Evolutionary conservation across 2,888 invertebrate species (phyloP), one percentile per base, ranked within the genome.

Genomic region (Theodoxus fluviatilis): DNA sequence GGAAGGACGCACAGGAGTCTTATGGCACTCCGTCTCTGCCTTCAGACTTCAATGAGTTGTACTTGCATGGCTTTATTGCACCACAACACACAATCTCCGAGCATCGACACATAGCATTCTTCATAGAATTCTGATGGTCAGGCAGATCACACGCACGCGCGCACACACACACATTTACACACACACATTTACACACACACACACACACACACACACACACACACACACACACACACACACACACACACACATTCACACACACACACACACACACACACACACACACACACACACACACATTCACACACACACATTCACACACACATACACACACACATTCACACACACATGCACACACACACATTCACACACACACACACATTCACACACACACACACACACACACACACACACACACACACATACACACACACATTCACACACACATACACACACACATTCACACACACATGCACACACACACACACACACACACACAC

Each of bases 331-430:
- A 65, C 38, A 65, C 38, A 65, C 3, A 65, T 38, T 38, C 38
- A 65, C 38, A 38, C 40, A 65, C 38, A 65, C 12, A 65, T 38
- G 38, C 65, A 65, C 38, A 65, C 65, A 65, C 38, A 65, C 40
- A 65, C 38, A 65, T n/a, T 38, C 12, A 65, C 38, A 65, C 38
- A 65, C 40, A 65, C 38, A 65, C 38, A 65, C 38, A 65, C 65
- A 65, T 37, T 38, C 38, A 65, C 35, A 63, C 15, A 63, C 1
- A 33, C n/a, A 33, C 35, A 9, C 3, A 28, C 18, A 35, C 0
- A 0, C n/a, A 33, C 22, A 35, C n/a, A 64, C 9, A 31, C n/a
- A 7, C 33, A 22, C 4, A 31, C 9, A 33, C 47, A 22, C 47
- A 4, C n/a, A 28, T 40, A 7, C 22, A 22, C 33, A 3, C 31